Evolutionary conservation across 2,888 invertebrate species (phyloP), one percentile per base, ranked within the genome.

Genomic region (Strigamia crassipes): DNA sequence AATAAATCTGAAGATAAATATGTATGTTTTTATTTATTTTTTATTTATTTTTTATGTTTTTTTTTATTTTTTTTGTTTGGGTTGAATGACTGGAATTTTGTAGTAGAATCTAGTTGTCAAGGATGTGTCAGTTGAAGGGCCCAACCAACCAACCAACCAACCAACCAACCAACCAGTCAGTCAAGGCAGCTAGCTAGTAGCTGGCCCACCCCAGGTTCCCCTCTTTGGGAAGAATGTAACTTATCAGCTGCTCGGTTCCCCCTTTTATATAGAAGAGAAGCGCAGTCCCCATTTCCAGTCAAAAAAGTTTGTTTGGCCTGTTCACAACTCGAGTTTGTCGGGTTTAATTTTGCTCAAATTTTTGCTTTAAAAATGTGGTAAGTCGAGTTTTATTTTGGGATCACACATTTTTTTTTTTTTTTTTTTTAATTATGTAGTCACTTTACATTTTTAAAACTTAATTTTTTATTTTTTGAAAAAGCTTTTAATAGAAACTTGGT

Each of bases 221-320:
- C 73, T 31, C 31, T n/a, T 12, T 73, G 73, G 27, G 31, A 73
- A 73, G 73, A 73, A 73, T 73, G 73, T 73, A 73, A 73, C 73
- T 73, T 73, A 73, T 73, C 73, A 73, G 73, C 73, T 73, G 73
- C 73, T 73, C n/a, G 56, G 73, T 73, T 66, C n/a, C 73, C 73
- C 31, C 73, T 31, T 73, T 73, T 73, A 73, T 31, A 73, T 15
- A 73, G 73, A 23, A 38, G 38, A 38, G 73, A 73, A 27, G 73
- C 31, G 31, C 27, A 73, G 27, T 27, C 73, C 73, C 73, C 31
- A 73, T 73, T 73, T 31, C 31, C 73, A 73, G 27, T 73, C 27
- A 15, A 31, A 73, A 38, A 38, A 73, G 27, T 73, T 73, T 73
- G 73, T 73, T 73, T 73, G 73, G 73, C 23, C 9, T 27, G 31